Evolutionary conservation across 1,140 invertebrate species (phyloP).

Genomic region (Lithobius niger): DNA sequence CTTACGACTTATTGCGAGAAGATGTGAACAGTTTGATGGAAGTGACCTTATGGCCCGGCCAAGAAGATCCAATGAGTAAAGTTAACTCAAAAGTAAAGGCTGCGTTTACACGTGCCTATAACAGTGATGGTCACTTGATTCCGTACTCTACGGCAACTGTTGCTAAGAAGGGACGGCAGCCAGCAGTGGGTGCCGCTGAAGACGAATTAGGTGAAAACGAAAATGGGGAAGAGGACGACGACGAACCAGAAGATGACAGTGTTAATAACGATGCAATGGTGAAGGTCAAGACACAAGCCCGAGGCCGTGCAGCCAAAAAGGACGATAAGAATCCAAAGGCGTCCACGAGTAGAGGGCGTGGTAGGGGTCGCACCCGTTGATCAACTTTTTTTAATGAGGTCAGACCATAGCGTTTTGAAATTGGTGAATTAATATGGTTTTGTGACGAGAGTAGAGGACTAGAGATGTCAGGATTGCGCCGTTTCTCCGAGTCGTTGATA

Average conservation of each 20-base stretch:
- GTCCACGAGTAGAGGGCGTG: too few relatives aligned
- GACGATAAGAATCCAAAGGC: too few relatives aligned
- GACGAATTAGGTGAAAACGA: constrained; percentile 34
- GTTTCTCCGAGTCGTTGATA: too few relatives aligned
- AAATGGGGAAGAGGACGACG: constrained; percentile 27
- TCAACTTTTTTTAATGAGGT: too few relatives aligned
- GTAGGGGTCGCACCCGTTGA: too few relatives aligned
- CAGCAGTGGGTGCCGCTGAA: constrained; percentile 28
- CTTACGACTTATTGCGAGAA: constrained; percentile 75
- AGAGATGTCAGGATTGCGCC: too few relatives aligned
- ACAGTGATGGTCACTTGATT: constrained; percentile 58
- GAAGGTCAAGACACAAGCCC: too few relatives aligned
- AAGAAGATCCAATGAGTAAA: constrained; percentile 53
- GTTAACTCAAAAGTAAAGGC: constrained; percentile 77
- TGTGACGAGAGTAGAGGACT: too few relatives aligned
- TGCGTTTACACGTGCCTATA: constrained; percentile 81
- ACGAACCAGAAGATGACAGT: constrained; percentile 46
- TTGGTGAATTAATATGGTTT: too few relatives aligned
- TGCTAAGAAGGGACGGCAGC: constrained; percentile 34
- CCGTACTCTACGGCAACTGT: constrained; percentile 50
- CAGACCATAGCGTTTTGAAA: too few relatives aligned
- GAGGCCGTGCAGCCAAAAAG: too few relatives aligned
- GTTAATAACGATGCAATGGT: constrained; percentile 61
- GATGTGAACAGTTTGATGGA: constrained; percentile 81
- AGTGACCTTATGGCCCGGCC: constrained; percentile 65